phyloP scores from a whole-genome alignment of 2,113 vertebrate genomes.

The Crocuta crocuta region DNA sequence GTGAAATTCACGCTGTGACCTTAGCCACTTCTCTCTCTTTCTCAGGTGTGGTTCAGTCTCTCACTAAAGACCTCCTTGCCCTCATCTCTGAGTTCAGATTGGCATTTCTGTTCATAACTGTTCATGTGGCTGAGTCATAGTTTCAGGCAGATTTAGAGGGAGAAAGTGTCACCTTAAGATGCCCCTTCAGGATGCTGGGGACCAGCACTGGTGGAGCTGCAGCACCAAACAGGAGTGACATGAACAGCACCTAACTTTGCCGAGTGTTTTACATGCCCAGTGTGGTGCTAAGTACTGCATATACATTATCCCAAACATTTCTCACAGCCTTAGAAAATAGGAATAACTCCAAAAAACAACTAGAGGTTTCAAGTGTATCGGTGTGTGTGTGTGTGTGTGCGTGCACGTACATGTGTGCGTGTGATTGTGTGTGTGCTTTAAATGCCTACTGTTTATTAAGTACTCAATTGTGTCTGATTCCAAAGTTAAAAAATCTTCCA shows the following conservation, averaged over 20 bases:
- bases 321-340: neutral
- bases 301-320: neutral
- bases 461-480: neutral
- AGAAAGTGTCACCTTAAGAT: neutral
- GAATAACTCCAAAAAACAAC: neutral
- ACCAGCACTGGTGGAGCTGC: neutral
- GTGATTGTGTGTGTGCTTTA: neutral
- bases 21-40: neutral
- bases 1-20: slow-evolving; percentile 30
- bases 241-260: neutral
- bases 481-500: neutral
- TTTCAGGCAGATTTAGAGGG: neutral
- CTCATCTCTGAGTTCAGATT: neutral
- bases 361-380: neutral
- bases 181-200: too few species aligned
- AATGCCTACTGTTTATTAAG: neutral
- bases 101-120: neutral
- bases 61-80: neutral
- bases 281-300: neutral
- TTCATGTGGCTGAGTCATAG: fast-evolving
- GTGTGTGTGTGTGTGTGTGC: too few species aligned
- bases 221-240: neutral
- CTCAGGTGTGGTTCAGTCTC: neutral
- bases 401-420: too few species aligned
- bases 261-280: neutral